phyloP scores from a whole-genome alignment of 2,797 vertebrate genomes.

The Takifugu ocellatus region DNA sequence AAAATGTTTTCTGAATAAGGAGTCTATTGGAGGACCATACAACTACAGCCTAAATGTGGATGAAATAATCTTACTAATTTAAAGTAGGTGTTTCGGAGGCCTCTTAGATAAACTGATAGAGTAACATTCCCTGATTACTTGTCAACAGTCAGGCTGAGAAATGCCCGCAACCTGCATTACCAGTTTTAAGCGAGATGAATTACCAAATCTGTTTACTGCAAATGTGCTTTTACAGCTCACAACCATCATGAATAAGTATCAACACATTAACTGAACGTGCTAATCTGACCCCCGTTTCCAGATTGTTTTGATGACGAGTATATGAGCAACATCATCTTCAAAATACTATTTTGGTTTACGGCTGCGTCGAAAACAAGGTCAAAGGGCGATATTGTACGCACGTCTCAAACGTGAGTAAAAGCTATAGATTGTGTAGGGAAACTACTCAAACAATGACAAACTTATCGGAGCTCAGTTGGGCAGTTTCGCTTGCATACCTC shows the following conservation, averaged over 20 bases:
- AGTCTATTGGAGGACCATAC: no score
- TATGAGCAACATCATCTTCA: slow-evolving; percentile 25
- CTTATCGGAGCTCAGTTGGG: slow-evolving; percentile 57
- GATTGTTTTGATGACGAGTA: slow-evolving; percentile 12
- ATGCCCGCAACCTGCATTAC: slow-evolving; percentile 67
- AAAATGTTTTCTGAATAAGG: no score
- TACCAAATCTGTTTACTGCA: slow-evolving; percentile 31
- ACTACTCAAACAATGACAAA: slow-evolving; percentile 33
- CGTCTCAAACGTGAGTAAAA: no score
- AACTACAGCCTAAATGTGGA: background rate
- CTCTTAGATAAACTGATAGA: slow-evolving; percentile 33
- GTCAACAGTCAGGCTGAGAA: slow-evolving; percentile 41
- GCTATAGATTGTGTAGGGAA: background rate
- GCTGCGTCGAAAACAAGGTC: background rate
- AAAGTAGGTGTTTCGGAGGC: background rate
- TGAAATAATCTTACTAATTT: background rate
- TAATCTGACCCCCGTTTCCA: slow-evolving; percentile 21
- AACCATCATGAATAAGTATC: background rate
- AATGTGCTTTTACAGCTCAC: slow-evolving; percentile 13
- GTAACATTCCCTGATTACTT: slow-evolving; percentile 63
- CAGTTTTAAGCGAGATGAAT: slow-evolving; percentile 58
- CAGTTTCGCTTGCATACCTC: slow-evolving; percentile 61
- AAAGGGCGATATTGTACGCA: background rate
- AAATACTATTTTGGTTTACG: background rate
- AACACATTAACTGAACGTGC: slow-evolving; percentile 24